Conservation (phyloP, 2,113 vertebrate species). For the Alces alces region DNA sequence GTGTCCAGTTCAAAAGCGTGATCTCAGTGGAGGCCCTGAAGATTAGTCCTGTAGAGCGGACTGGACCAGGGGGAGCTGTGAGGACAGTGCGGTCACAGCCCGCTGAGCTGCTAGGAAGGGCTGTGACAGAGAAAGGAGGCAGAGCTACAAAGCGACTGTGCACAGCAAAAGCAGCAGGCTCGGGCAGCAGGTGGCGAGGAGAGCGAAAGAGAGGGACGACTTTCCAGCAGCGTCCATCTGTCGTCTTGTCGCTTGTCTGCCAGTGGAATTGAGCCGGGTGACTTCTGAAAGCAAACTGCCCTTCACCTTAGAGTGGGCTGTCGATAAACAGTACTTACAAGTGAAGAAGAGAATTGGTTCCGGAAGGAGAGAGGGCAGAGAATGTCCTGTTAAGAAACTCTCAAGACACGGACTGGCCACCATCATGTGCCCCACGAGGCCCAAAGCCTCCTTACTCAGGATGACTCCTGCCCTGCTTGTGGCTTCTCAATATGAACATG, state of each 20-base stretch:
- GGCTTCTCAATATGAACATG: not conserved
- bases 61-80: not conserved
- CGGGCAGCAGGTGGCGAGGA: conserved; percentile 52
- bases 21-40: not conserved
- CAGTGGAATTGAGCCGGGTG: conserved; percentile 43
- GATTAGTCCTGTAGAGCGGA: not conserved
- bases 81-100: not conserved
- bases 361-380: not conserved
- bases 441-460: not conserved
- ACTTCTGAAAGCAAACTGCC: conserved; percentile 57
- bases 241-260: conserved; percentile 57
- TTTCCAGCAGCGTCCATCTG: conserved; percentile 59
- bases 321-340: conserved; percentile 23
- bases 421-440: not conserved
- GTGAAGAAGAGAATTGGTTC: not conserved
- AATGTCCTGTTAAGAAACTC: not conserved
- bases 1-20: not conserved
- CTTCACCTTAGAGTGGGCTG: conserved; percentile 50
- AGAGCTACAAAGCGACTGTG: conserved; percentile 48
- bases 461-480: not conserved
- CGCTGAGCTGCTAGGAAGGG: not conserved
- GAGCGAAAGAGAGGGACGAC: conserved; percentile 2
- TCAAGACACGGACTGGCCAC: not conserved
- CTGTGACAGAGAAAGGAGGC: not conserved
- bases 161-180: conserved; percentile 55